Percentiles rank a stretch among this genome's conserved stretches.
phyloP scores from a whole-genome alignment of 1,140 invertebrate genomes.

The Drosophila carrolli region DNA sequence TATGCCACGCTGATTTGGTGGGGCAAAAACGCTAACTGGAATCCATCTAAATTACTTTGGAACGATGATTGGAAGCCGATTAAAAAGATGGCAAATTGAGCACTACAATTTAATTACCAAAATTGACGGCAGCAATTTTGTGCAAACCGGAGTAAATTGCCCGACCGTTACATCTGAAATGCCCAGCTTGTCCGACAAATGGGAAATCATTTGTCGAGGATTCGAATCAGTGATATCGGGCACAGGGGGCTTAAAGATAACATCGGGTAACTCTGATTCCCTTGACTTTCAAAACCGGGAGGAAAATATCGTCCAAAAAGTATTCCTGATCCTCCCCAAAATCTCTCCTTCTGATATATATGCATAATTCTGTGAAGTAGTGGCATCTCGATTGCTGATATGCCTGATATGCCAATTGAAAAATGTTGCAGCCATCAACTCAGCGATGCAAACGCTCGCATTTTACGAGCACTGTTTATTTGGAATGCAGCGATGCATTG shows the following conservation, averaged over 20 bases:
- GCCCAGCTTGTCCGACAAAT: slow-evolving; percentile 10
- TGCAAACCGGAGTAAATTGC: slow-evolving; percentile 38
- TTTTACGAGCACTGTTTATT: slow-evolving; percentile 76
- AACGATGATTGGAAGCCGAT: slow-evolving; percentile 43
- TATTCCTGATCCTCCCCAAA: not conserved
- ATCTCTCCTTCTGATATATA: not conserved
- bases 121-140: slow-evolving; percentile 64
- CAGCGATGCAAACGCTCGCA: slow-evolving; percentile 63
- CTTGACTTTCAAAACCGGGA: not conserved
- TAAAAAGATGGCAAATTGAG: slow-evolving; percentile 64
- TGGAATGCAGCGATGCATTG: slow-evolving; percentile 55
- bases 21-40: slow-evolving; percentile 41
- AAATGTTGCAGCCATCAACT: slow-evolving; percentile 63
- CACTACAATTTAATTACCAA: slow-evolving; percentile 76
- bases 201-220: not conserved
- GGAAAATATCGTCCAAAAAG: not conserved
- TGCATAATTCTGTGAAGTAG: not conserved
- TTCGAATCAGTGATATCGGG: slow-evolving; percentile 35
- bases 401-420: slow-evolving; percentile 32
- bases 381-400: slow-evolving; percentile 1
- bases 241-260: not conserved
- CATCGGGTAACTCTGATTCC: not conserved
- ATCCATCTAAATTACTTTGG: slow-evolving; percentile 57
- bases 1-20: slow-evolving; percentile 2
- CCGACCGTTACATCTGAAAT: slow-evolving; percentile 16